These are phyloP conservation scores for Gyrodactylus salaris DNA, from an alignment of 1,140 invertebrate species.

Conservation along the genomic window DNA sequence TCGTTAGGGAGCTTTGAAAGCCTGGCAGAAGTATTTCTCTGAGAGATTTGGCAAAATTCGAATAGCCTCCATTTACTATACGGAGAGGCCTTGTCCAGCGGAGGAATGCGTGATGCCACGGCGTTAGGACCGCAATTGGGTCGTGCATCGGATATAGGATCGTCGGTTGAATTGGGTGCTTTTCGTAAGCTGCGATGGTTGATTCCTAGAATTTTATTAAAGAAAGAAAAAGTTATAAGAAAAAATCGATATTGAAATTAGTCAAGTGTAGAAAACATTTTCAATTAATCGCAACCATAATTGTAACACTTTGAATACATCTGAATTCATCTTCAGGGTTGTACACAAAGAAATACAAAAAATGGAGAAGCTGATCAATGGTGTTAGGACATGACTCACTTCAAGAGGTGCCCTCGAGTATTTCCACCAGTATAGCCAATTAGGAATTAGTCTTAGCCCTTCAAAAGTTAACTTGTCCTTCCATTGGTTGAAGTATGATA, in stretches of 20 bases:
- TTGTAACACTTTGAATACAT: too few relatives aligned
- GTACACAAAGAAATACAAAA: too few relatives aligned
- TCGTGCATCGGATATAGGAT: neutral
- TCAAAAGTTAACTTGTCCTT: neutral
- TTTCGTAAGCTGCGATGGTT: too few relatives aligned
- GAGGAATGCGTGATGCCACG: neutral
- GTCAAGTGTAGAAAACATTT: too few relatives aligned
- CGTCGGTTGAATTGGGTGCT: too few relatives aligned
- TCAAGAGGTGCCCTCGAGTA: neutral
- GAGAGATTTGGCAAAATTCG: neutral
- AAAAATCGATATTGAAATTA: too few relatives aligned
- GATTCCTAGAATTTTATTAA: too few relatives aligned
- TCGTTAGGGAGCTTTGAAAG: neutral
- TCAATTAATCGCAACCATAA: too few relatives aligned
- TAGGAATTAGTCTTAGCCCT: neutral
- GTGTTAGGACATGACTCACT: neutral
- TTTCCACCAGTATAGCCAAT: neutral
- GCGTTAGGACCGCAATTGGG: neutral
- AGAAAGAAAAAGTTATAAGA: too few relatives aligned
- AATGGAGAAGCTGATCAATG: neutral
- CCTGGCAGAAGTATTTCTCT: neutral
- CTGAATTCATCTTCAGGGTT: too few relatives aligned
- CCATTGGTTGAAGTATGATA: neutral
- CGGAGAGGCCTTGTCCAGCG: neutral
- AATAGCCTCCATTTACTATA: neutral